These are phyloP conservation scores for Lepidochitona cinerea DNA, from an alignment of 2,888 invertebrate genomes.

Conservation along the genomic window DNA sequence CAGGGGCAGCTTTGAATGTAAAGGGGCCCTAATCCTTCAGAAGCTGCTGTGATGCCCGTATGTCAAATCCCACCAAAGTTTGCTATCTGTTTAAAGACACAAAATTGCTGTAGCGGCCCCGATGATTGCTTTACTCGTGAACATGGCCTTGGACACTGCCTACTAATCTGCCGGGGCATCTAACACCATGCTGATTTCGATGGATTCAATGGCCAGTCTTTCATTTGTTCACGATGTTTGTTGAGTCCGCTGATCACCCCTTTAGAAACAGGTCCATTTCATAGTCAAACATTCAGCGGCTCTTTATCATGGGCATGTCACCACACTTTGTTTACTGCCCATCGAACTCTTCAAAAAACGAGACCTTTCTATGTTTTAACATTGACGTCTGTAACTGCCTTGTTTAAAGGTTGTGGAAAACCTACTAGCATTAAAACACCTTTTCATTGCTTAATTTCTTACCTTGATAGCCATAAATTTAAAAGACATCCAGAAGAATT, in stretches of 20 bases:
- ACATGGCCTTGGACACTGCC: not conserved
- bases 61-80: not conserved
- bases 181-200: not conserved
- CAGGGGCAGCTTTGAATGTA: not conserved
- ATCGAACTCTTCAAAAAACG: too few species aligned
- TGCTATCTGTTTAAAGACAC: not conserved
- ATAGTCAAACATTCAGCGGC: not conserved
- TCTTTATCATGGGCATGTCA: not conserved
- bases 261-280: not conserved
- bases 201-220: not conserved
- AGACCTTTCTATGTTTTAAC: too few species aligned
- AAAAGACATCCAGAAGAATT: too few species aligned
- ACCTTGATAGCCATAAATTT: too few species aligned
- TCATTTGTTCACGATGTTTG: not conserved
- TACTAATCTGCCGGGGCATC: not conserved
- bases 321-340: not conserved
- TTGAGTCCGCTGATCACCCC: not conserved
- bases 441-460: too few species aligned
- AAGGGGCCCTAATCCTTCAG: not conserved
- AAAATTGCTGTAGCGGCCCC: not conserved
- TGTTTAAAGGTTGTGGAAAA: too few species aligned
- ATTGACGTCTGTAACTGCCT: too few species aligned
- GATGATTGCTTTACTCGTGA: not conserved
- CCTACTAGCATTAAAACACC: too few species aligned
- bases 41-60: too few species aligned